Percentiles rank a stretch among this genome's conserved stretches.
phyloP scores from a whole-genome alignment of 2,797 vertebrate genomes.

The Rhinatrema bivittatum region DNA sequence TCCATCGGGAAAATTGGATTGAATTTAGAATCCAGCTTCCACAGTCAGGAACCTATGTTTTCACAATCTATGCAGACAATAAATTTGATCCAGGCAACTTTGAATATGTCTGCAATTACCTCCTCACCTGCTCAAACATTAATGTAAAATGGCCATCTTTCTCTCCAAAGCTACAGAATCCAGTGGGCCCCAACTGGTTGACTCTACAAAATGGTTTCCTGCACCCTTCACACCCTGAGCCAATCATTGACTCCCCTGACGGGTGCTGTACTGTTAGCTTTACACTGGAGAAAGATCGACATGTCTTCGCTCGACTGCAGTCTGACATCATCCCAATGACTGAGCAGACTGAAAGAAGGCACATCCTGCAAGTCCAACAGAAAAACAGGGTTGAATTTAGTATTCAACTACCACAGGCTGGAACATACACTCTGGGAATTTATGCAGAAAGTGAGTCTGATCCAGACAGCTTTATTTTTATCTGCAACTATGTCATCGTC shows the following conservation, averaged over 20 bases:
- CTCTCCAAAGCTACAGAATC: conserved; percentile 51
- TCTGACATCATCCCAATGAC: conserved; percentile 17
- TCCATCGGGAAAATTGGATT: conserved; percentile 32
- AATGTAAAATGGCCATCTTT: conserved; percentile 60
- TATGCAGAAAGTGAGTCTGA: conserved; percentile 16
- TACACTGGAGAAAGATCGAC: conserved; percentile 46
- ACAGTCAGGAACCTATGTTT: conserved; percentile 51
- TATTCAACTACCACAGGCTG: conserved; percentile 18
- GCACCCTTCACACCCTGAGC: conserved; percentile 40
- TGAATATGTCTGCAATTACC: conserved; percentile 60
- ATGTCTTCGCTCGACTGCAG: conserved; percentile 48
- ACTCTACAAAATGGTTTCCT: conserved; percentile 57
- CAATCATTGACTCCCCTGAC: conserved; percentile 54
- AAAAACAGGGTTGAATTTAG: conserved; percentile 18
- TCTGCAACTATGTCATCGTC: conserved; percentile 21
- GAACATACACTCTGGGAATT: conserved; percentile 19
- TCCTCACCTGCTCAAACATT: conserved; percentile 54
- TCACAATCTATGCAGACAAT: conserved; percentile 62
- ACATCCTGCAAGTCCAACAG: conserved; percentile 10
- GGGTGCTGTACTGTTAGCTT: conserved; percentile 59
- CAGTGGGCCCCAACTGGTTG: conserved; percentile 64
- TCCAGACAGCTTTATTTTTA: conserved; percentile 4
- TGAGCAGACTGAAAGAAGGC: conserved; percentile 14
- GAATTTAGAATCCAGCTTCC: conserved; percentile 64
- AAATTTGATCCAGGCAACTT: conserved; percentile 54